Evolutionary conservation across 2,888 invertebrate genomes (phyloP).

Genomic region (Chironomus riparius): DNA sequence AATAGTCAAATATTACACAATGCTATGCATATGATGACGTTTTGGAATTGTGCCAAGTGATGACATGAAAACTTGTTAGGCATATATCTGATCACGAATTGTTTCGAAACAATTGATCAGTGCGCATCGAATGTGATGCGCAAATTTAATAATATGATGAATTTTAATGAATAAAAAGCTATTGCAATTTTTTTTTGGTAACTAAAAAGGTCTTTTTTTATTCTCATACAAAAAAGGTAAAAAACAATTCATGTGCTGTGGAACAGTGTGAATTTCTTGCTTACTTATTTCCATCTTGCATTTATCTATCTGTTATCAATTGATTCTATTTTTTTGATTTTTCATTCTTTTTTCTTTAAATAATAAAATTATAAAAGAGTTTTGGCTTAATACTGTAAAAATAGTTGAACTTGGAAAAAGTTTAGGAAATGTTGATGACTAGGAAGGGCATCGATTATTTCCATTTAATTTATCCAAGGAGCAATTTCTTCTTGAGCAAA

Average conservation of each 20-base stretch:
- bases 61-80: not conserved
- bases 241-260: too few relatives aligned
- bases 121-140: not conserved
- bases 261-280: too few relatives aligned
- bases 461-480: conserved; percentile 10
- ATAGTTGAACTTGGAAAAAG: not conserved
- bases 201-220: not conserved
- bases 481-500: conserved; percentile 17
- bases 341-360: conserved; percentile 2
- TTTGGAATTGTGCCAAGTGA: not conserved
- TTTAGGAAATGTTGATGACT: not conserved
- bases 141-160: too few relatives aligned
- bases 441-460: not conserved
- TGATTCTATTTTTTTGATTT: not conserved
- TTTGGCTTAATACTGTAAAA: conserved; percentile 25
- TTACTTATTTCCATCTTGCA: too few relatives aligned
- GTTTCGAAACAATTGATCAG: not conserved
- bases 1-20: too few relatives aligned
- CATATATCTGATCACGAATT: not conserved
- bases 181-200: not conserved
- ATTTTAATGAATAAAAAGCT: too few relatives aligned
- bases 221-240: too few relatives aligned
- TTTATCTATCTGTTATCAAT: not conserved
- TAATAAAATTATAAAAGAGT: conserved; percentile 15
- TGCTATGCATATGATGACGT: too few relatives aligned